These are phyloP conservation scores for Erebia aethiops DNA, from an alignment of 2,888 invertebrate genomes.

Conservation along the genomic window DNA sequence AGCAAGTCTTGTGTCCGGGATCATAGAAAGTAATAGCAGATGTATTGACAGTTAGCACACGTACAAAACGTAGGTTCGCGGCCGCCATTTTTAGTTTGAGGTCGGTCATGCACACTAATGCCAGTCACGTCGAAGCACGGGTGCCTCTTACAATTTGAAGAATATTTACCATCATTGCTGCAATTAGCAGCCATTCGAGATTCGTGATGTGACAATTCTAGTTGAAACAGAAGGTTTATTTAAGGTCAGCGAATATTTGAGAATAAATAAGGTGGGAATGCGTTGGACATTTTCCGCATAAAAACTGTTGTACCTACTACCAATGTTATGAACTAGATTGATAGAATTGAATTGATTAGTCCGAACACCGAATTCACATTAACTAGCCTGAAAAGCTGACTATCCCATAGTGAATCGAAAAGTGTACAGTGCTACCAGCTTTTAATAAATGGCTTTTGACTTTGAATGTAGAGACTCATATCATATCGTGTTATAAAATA, in stretches of 20 bases:
- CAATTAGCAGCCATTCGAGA: constrained; percentile 53
- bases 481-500: no score
- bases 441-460: no score
- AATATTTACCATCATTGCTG: constrained; percentile 51
- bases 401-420: no score
- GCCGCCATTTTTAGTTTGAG: constrained; percentile 45
- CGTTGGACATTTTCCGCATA: not conserved
- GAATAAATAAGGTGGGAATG: not conserved
- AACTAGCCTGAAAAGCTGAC: no score
- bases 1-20: constrained; percentile 14
- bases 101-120: constrained; percentile 46
- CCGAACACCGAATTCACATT: no score
- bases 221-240: constrained; percentile 18
- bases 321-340: no score
- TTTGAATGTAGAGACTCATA: no score
- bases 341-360: no score
- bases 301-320: not conserved
- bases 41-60: constrained; percentile 40
- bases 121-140: constrained; percentile 58
- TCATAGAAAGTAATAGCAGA: constrained; percentile 29
- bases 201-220: constrained; percentile 24
- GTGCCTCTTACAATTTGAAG: constrained; percentile 51
- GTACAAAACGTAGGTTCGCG: constrained; percentile 38
- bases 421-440: no score
- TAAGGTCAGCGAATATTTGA: constrained; percentile 3